Evolutionary conservation across 1,140 invertebrate genomes (phyloP).

Genomic region (Asobara japonica): DNA sequence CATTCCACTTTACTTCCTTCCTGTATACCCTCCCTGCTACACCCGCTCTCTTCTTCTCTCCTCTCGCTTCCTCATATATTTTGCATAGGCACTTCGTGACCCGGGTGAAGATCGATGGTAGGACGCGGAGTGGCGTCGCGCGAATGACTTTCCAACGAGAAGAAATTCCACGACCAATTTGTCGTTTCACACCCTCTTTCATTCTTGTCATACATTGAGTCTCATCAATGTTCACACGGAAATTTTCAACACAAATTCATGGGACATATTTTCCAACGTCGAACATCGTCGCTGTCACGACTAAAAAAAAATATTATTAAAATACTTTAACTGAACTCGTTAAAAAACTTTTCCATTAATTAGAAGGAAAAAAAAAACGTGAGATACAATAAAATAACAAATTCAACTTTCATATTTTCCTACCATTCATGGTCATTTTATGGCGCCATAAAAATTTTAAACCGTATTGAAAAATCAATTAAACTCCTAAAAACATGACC

Average conservation of each 20-base stretch:
- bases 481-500: background rate
- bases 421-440: background rate
- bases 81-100: constrained; percentile 43
- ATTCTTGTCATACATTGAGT: constrained; percentile 4
- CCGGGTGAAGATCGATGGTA: constrained; percentile 38
- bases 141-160: constrained; percentile 37
- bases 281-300: background rate
- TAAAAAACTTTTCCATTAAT: background rate
- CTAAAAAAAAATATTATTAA: background rate
- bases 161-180: constrained; percentile 41
- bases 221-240: background rate
- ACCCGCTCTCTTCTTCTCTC: constrained; percentile 24
- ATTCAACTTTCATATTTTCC: background rate
- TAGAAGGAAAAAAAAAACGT: background rate
- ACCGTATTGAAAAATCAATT: background rate
- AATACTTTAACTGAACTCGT: background rate
- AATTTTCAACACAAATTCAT: background rate
- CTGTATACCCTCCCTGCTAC: constrained; percentile 17
- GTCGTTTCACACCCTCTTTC: constrained; percentile 26
- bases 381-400: background rate
- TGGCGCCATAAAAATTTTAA: background rate
- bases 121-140: constrained; percentile 25
- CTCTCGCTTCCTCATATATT: constrained; percentile 35
- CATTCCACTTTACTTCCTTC: constrained; percentile 28
- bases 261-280: background rate